Conservation (phyloP, 1,140 invertebrate genomes). For the Lasioglossum albipes region DNA sequence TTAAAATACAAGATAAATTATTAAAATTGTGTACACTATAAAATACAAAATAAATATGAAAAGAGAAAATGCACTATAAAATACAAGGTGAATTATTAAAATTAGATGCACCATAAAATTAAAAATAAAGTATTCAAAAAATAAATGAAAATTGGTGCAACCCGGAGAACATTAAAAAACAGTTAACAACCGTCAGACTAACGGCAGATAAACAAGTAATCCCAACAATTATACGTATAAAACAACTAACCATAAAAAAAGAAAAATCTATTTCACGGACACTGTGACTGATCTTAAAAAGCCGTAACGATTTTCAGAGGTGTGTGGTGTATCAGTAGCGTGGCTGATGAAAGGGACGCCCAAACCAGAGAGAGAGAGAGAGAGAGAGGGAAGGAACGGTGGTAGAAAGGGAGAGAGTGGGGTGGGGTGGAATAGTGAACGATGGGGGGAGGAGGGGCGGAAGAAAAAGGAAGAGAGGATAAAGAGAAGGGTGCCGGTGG, state of each 20-base stretch:
- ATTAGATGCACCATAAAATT: too few relatives aligned
- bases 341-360: conserved; percentile 23
- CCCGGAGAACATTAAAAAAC: too few relatives aligned
- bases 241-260: neutral
- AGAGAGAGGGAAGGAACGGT: neutral
- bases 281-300: neutral
- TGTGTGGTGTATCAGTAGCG: conserved; percentile 42
- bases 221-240: too few relatives aligned
- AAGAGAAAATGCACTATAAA: too few relatives aligned
- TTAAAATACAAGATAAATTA: too few relatives aligned
- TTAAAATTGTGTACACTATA: too few relatives aligned
- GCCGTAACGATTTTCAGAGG: conserved; percentile 47
- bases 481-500: conserved; percentile 70
- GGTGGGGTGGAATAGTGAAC: neutral
- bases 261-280: neutral
- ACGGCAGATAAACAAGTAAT: too few relatives aligned
- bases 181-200: too few relatives aligned
- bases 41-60: too few relatives aligned
- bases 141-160: too few relatives aligned
- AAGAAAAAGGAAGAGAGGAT: conserved; percentile 61
- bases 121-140: too few relatives aligned
- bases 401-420: neutral
- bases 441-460: conserved; percentile 51
- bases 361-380: conserved; percentile 3
- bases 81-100: too few relatives aligned